phyloP scores from a whole-genome alignment of 2,888 invertebrate genomes.

The Drosophila kuntzei region DNA sequence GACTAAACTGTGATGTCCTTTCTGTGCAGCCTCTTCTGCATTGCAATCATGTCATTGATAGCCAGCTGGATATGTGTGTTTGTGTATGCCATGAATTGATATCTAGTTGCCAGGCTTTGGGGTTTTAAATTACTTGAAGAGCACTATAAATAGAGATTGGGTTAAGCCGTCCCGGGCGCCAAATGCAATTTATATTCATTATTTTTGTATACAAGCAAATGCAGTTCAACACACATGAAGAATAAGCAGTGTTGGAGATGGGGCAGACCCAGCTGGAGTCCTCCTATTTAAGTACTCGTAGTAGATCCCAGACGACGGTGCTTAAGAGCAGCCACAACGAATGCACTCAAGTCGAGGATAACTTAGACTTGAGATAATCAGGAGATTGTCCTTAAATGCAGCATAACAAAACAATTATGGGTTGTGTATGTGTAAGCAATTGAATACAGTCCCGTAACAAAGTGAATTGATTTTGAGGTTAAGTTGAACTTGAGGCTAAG shows the following conservation, averaged over 20 bases:
- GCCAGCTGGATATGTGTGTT: conserved; percentile 2
- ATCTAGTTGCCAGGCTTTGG: conserved; percentile 31
- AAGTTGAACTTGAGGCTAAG: background rate
- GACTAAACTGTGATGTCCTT: background rate
- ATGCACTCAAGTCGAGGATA: conserved; percentile 15
- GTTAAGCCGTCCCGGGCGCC: background rate
- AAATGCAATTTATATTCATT: conserved; percentile 66
- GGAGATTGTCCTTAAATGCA: conserved; percentile 9
- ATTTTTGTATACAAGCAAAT: conserved; percentile 29
- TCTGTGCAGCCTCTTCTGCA: conserved; percentile 15
- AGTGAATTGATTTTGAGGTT: background rate
- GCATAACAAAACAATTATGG: background rate
- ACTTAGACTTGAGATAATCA: conserved; percentile 25
- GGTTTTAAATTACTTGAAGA: conserved; percentile 44
- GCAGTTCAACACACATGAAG: conserved; percentile 9
- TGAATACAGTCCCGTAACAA: background rate
- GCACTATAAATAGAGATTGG: conserved; percentile 48
- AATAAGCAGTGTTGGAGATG: no score
- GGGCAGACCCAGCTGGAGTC: background rate
- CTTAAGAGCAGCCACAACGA: conserved; percentile 12
- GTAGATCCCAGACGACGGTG: background rate
- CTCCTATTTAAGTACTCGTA: background rate
- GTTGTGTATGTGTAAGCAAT: background rate
- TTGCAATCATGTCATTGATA: conserved; percentile 41
- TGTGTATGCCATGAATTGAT: conserved; percentile 24